Percentiles rank a stretch among this genome's conserved stretches.
phyloP scores from a whole-genome alignment of 2,888 invertebrate genomes.

The Athalia circularis region DNA sequence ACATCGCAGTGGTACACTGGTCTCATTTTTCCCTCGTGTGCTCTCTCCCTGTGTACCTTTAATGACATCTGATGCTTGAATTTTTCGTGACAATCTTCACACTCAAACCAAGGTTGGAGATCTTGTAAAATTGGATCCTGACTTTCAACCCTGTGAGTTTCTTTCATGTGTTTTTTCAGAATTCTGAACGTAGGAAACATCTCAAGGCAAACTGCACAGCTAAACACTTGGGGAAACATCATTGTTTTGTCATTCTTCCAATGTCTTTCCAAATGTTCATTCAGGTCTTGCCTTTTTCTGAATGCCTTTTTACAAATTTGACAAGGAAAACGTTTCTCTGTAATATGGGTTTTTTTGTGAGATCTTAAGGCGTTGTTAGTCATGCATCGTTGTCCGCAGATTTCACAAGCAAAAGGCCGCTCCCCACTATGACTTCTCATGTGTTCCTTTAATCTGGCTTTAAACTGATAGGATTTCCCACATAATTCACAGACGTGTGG shows the following conservation, averaged over 20 bases:
- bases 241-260: constrained; percentile 48
- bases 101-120: constrained; percentile 46
- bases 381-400: constrained; percentile 46
- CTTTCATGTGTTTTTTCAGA: constrained; percentile 46
- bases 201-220: constrained; percentile 40
- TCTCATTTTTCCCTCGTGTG: constrained; percentile 45
- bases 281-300: constrained; percentile 44
- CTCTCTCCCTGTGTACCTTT: constrained; percentile 42
- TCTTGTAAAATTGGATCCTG: constrained; percentile 44
- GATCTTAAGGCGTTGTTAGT: constrained; percentile 45
- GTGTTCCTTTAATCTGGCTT: constrained; percentile 45
- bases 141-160: constrained; percentile 40
- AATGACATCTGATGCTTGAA: constrained; percentile 48
- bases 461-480: constrained; percentile 47
- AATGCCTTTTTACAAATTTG: constrained; percentile 46
- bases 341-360: constrained; percentile 46
- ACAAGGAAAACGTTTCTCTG: constrained; percentile 46
- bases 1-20: constrained; percentile 45
- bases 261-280: constrained; percentile 47
- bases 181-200: constrained; percentile 47
- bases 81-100: constrained; percentile 46
- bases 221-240: constrained; percentile 46
- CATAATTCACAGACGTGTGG: constrained; percentile 46
- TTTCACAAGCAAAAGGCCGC: constrained; percentile 46
- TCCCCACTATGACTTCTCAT: constrained; percentile 46